These are phyloP conservation scores for Steinernema khuongi DNA, from an alignment of 1,140 invertebrate genomes.

Conservation along the genomic window DNA sequence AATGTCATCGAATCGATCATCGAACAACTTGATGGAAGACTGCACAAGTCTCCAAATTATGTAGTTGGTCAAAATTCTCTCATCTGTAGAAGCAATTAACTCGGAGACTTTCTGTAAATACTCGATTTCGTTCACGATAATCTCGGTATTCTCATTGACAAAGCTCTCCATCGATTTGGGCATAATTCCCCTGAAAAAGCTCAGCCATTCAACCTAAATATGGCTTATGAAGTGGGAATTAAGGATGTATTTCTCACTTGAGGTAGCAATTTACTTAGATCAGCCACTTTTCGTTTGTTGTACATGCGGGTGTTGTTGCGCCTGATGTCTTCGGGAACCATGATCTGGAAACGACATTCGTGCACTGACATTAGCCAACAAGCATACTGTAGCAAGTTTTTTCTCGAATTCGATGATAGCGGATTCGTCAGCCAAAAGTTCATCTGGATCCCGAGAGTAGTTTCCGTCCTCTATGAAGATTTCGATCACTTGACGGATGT, in stretches of 20 bases:
- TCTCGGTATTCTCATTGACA: constrained; percentile 33
- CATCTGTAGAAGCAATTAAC: constrained; percentile 27
- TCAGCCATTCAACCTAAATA: constrained; percentile 35
- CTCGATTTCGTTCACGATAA: constrained; percentile 40
- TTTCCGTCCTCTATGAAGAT: constrained; percentile 16
- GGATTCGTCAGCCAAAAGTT: background rate
- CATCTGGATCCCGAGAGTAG: background rate
- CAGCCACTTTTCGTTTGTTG: constrained; percentile 30
- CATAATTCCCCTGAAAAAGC: constrained; percentile 31
- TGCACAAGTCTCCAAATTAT: constrained; percentile 39
- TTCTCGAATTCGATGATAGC: constrained; percentile 40
- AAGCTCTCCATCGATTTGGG: constrained; percentile 25
- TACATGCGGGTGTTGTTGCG: constrained; percentile 41
- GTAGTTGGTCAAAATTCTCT: constrained; percentile 31
- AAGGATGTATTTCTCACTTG: constrained; percentile 19
- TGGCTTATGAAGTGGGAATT: no score
- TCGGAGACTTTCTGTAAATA: constrained; percentile 32
- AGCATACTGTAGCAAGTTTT: constrained; percentile 32
- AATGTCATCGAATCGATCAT: constrained; percentile 43
- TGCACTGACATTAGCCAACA: background rate
- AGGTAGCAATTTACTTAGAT: constrained; percentile 30
- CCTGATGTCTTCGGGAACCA: constrained; percentile 37
- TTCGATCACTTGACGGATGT: constrained; percentile 20
- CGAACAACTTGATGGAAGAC: constrained; percentile 30
- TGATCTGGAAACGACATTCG: constrained; percentile 35